phyloP scores from a whole-genome alignment of 2,888 invertebrate species.

The Drosophila demipolita region DNA sequence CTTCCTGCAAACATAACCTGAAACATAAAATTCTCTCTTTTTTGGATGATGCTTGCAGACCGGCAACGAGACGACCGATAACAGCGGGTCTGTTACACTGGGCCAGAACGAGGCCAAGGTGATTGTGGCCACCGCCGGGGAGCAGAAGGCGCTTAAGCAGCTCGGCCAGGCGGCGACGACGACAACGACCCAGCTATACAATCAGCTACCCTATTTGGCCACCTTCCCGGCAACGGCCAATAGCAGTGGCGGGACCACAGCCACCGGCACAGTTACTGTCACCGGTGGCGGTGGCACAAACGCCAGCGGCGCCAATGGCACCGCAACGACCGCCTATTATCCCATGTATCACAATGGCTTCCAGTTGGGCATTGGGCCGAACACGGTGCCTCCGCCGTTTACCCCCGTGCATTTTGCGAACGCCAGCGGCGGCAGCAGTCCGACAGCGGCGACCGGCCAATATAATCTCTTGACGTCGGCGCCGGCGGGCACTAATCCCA shows the following conservation, averaged over 20 bases:
- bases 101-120: slow-evolving; percentile 80
- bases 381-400: slow-evolving; percentile 84
- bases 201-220: slow-evolving; percentile 84
- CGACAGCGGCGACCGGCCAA: slow-evolving; percentile 59
- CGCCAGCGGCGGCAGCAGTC: slow-evolving; percentile 63
- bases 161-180: slow-evolving; percentile 70
- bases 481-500: slow-evolving; percentile 60
- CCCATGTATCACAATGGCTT: slow-evolving; percentile 85
- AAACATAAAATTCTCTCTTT: neutral
- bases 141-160: slow-evolving; percentile 77
- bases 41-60: slow-evolving; percentile 46
- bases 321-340: slow-evolving; percentile 81
- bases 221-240: slow-evolving; percentile 76
- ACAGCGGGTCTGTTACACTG: slow-evolving; percentile 81
- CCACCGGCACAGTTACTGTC: slow-evolving; percentile 65
- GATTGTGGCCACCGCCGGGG: slow-evolving; percentile 72
- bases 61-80: slow-evolving; percentile 69
- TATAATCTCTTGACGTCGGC: slow-evolving; percentile 69
- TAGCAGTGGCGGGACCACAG: slow-evolving; percentile 50
- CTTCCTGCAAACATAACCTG: slow-evolving; percentile 16
- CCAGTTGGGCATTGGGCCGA: slow-evolving; percentile 83
- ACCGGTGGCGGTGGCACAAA: slow-evolving; percentile 41
- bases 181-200: slow-evolving; percentile 77
- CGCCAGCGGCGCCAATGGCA: slow-evolving; percentile 27
- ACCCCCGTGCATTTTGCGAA: slow-evolving; percentile 84